Base-by-base conservation (phyloP, 2,797 vertebrate genomes). In the Poecilia velifera region DNA sequence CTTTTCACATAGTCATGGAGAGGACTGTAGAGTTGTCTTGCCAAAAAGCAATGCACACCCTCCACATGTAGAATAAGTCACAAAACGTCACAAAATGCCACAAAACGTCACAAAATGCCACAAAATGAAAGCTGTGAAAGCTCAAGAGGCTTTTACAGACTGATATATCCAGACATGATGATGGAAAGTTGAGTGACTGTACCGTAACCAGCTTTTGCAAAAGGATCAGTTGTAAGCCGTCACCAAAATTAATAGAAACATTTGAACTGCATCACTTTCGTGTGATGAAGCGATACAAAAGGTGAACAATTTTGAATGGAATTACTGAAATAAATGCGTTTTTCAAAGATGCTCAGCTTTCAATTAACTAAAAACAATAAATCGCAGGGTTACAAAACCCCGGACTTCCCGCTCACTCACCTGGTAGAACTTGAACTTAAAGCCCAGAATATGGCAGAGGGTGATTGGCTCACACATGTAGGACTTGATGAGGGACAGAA, bases 341-440 rank as follows among this genome's bases (percentile, higher is more conserved):
- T 66, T 9, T 22, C 64, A 25, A 41, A 4, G 3, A 13, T 68
- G 43, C 43, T 41, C 39, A 43, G 20, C 64, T 41, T 68, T 41
- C 14, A 64, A 36, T 8, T 36, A 8, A 64, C 16, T 34, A 36
- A 64, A 36, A 36, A 36, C 2, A 53, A 36, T 36, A 36, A 64
- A 18, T 9, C 41, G 1, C 20, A 41, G 18, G 39, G 9, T 39
- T 18, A 25, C 34, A 22, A 28, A 68, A n/a, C 0, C 28, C 46
- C 6, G 39, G 3, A 51, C 62, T 51, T 28, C 2, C 55, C 1
- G 64, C 49, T 16, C 59, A 68, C 86, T 94, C 92, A 99, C 98
- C 97, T 99, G 98, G 90, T 98, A 99, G 92, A 99, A 99, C 90
- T 98, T 99, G 94, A 99, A 99, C 91, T 99, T 99, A 94, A 99